Evolutionary conservation across 2,888 invertebrate species (phyloP).

Genomic region (Leptarthrus brevirostris): DNA sequence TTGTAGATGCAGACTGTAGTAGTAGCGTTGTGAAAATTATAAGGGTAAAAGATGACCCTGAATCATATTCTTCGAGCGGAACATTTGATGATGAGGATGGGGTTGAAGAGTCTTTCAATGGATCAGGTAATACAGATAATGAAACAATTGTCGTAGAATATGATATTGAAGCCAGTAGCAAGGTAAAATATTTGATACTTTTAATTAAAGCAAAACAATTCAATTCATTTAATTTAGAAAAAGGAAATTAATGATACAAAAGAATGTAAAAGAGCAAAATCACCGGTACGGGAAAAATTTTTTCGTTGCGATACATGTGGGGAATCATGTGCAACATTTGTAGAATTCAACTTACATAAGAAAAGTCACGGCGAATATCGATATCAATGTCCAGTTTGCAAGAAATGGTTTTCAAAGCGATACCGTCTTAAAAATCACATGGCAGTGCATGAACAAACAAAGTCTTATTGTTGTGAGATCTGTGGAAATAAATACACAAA

Average conservation of each 20-base stretch:
- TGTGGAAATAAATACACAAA: conserved; percentile 54
- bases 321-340: conserved; percentile 32
- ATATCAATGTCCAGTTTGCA: conserved; percentile 54
- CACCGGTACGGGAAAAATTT: neutral
- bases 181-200: too few species aligned
- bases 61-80: too few species aligned
- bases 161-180: too few species aligned
- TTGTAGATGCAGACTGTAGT: neutral
- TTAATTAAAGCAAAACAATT: neutral
- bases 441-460: conserved; percentile 40
- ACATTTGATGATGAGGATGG: too few species aligned
- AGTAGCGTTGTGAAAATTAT: too few species aligned
- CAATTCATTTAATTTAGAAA: neutral
- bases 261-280: neutral
- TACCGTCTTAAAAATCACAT: conserved; percentile 53
- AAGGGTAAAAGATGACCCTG: too few species aligned
- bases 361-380: conserved; percentile 51
- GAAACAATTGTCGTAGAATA: too few species aligned
- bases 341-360: conserved; percentile 52
- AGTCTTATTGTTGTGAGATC: conserved; percentile 43
- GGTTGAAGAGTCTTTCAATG: too few species aligned
- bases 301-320: conserved; percentile 53
- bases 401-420: conserved; percentile 53
- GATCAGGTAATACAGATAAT: too few species aligned
- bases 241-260: neutral